phyloP scores from a whole-genome alignment of 2,797 vertebrate genomes.

The Pelochelys cantorii region DNA sequence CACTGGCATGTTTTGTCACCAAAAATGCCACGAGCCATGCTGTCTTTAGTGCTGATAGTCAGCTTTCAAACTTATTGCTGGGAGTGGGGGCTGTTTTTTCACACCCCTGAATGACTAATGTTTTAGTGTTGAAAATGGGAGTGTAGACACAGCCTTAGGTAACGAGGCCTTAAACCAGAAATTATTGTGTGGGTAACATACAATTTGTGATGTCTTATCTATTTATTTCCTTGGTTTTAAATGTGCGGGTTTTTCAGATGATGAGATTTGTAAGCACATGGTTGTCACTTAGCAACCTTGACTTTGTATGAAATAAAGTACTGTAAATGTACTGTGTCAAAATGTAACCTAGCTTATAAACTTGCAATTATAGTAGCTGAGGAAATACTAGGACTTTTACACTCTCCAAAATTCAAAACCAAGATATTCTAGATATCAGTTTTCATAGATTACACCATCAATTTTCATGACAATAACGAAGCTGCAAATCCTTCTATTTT shows the following conservation, averaged over 20 bases:
- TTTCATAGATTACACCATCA: not conserved
- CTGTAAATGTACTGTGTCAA: accelerated
- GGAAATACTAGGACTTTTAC: accelerated
- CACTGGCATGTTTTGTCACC: no score
- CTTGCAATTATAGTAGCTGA: not conserved
- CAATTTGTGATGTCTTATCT: not conserved
- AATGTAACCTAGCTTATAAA: not conserved
- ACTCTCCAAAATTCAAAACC: not conserved
- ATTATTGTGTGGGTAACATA: accelerated
- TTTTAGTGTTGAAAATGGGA: no score
- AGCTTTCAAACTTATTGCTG: no score
- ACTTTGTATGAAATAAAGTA: not conserved
- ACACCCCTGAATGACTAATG: no score
- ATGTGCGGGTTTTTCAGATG: accelerated
- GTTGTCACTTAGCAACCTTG: not conserved
- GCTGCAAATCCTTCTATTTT: not conserved
- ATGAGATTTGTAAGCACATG: accelerated
- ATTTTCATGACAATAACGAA: not conserved
- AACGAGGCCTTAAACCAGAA: not conserved
- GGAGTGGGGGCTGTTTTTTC: no score
- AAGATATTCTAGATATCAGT: not conserved
- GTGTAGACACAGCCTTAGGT: not conserved
- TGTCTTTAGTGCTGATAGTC: no score
- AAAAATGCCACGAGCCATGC: no score
- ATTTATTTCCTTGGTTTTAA: not conserved